These are phyloP conservation scores for Andrena fulva DNA, from an alignment of 2,888 invertebrate genomes.

Conservation along the genomic window DNA sequence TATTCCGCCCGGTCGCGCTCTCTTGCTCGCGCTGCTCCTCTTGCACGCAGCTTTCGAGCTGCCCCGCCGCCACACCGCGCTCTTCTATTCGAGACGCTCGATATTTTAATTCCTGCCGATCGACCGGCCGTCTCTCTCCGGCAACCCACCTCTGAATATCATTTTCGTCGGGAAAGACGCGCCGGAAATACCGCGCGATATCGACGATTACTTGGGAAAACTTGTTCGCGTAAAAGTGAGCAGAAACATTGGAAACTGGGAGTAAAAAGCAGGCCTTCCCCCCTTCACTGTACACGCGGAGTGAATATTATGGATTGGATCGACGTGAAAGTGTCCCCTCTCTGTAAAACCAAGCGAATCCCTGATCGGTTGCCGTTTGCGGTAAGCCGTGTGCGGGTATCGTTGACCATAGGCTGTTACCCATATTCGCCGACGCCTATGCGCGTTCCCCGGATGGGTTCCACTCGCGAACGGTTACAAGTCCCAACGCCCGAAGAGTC, in stretches of 20 bases:
- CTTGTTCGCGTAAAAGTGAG: neutral
- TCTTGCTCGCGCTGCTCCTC: constrained; percentile 8
- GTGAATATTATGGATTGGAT: constrained; percentile 2
- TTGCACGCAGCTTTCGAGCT: constrained; percentile 31
- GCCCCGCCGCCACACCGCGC: constrained; percentile 13
- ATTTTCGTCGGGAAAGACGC: constrained; percentile 21
- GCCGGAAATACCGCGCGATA: constrained; percentile 14
- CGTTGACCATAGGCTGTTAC: too few species aligned
- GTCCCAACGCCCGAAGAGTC: too few species aligned
- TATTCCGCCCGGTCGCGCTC: neutral
- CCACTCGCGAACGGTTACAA: too few species aligned
- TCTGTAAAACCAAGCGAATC: too few species aligned
- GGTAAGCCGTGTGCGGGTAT: too few species aligned
- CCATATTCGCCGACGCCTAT: too few species aligned
- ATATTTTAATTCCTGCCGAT: constrained; percentile 72
- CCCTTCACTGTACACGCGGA: neutral
- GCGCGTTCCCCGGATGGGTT: too few species aligned
- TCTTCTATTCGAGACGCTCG: constrained; percentile 59
- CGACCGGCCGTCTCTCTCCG: constrained; percentile 46
- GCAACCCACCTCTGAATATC: constrained; percentile 14
- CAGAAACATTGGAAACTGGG: neutral
- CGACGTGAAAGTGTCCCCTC: neutral
- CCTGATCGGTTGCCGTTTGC: too few species aligned
- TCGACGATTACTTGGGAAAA: neutral
- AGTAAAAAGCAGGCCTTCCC: neutral